Base-by-base conservation (phyloP, 2,888 invertebrate genomes). In the Sesia apiformis region DNA sequence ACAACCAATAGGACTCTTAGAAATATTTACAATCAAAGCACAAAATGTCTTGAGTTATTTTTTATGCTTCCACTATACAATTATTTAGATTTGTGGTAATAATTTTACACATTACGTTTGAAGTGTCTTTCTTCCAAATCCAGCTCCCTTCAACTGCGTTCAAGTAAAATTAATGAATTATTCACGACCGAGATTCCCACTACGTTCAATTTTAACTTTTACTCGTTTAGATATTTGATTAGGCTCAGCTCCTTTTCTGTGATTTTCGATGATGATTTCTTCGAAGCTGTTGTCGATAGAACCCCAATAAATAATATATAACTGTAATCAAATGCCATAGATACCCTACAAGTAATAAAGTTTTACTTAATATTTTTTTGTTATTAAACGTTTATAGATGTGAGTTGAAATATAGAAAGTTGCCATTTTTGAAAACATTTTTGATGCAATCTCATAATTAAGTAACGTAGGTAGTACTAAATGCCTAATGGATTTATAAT, bases 141-240 rank as follows among this genome's bases (percentile, higher is more conserved):
- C 58, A 59, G 59, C 58, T 58, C 54, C 59, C 56, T 59, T 57
- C 58, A 55, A 57, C 58, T 62, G 59, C 60, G 59, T 69, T 66
- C 68, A 67, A 58, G 63, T 58, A 69, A 70, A 46, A 46, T 46
- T 46, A 46, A 70, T 76, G 72, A 76, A 77, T 76, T 60, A 78
- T 78, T 78, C 75, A 77, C 52, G 56, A 53, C 62, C 56, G 62
- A 62, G 63, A 65, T 66, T 70, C 63, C 59, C 63, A 74, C 70
- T 72, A 65, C 68, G 67, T 68, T 70, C 70, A 72, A 74, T 73
- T 75, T 78, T 69, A 74, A 78, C 73, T 73, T 74, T 68, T 52
- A 63, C 62, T 63, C 63, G 62, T 68, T 73, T 76, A 76, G 40
- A 42, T 59, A 59, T 78, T 80, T 78, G 76, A 76, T 77, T 72